Evolutionary conservation across 2,888 invertebrate genomes (phyloP).

Genomic region (Mystacides longicornis): DNA sequence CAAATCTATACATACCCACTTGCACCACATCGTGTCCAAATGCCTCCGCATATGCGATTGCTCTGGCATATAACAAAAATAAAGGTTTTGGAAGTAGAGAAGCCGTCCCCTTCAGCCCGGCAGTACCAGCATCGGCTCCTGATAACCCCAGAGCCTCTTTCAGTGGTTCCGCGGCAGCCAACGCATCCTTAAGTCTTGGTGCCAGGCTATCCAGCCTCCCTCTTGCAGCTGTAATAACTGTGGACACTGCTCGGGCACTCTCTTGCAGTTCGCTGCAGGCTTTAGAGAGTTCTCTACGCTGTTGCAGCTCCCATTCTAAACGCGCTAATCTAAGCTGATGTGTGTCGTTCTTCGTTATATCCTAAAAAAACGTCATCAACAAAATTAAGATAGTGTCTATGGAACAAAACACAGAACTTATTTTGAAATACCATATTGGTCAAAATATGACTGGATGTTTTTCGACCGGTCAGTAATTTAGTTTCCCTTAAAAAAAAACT

Average conservation of each 20-base stretch:
- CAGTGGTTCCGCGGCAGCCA: conserved; percentile 75
- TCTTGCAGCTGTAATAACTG: conserved; percentile 67
- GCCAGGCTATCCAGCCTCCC: conserved; percentile 73
- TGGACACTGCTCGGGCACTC: conserved; percentile 67
- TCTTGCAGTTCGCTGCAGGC: conserved; percentile 68
- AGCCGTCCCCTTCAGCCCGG: conserved; percentile 41
- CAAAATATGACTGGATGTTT: too few relatives aligned
- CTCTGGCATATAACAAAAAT: conserved; percentile 81
- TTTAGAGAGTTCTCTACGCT: conserved; percentile 74
- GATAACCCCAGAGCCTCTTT: conserved; percentile 76
- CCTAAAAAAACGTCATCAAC: too few relatives aligned
- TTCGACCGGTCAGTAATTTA: too few relatives aligned
- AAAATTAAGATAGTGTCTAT: too few relatives aligned
- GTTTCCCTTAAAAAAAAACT: too few relatives aligned
- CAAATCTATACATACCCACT: conserved; percentile 39
- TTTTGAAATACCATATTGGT: too few relatives aligned
- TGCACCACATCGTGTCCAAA: conserved; percentile 49
- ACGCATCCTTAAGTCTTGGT: conserved; percentile 57
- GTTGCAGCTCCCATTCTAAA: conserved; percentile 85
- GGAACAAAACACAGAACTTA: too few relatives aligned
- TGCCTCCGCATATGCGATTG: conserved; percentile 73
- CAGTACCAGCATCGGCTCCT: not conserved
- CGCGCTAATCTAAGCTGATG: conserved; percentile 80
- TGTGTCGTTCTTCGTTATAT: conserved; percentile 57
- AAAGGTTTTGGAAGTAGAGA: conserved; percentile 71